Base-by-base conservation (phyloP, 1,140 invertebrate genomes). In the Halyomorpha halys region DNA sequence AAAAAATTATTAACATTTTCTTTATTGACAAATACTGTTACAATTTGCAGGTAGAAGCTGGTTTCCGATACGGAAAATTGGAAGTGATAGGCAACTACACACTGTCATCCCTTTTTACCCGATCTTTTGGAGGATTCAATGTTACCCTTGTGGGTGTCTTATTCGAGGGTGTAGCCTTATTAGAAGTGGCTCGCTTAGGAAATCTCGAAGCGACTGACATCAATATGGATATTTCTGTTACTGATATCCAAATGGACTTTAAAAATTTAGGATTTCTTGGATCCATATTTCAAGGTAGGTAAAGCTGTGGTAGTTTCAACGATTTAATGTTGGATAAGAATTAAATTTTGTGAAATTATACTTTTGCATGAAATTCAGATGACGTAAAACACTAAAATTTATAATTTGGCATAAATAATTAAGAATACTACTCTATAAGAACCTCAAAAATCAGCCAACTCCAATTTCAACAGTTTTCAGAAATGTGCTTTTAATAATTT, bases 191-290 rank as follows among this genome's bases (percentile, higher is more conserved):
- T 66, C 76, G 79, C 27, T 82, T 86, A 68, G 90, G 89, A 2
- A 82, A 84, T 70, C 73, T 93, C 13, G 80, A 85, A 72, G 86
- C 87, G 1, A 81, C 89, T 69, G 80, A 87, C 51, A 89, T 91
- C 47, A 80, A 81, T 19, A 39, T 91, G 78, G 88, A 93, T 70
- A 80, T 92, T 23, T 82, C 79, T 0, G 90, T 91, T 67, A 77
- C 77, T n/a, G 83, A 83, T 25, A 89, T 92, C 61, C 76, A 81
- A 15, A 82, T 91, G 77, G 83, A 90, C 69, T 91, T 91, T 68
- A 78, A 88, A 71, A 89, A 89, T 72, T 77, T 90, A 3, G 59
- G 59, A 60, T 19, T 44, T 1, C 82, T 89, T 23, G 86, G 83
- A 0, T 77, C 79, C n/a, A 78, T 90, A 62, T 83, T 90, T 66